Evolutionary conservation across 1,140 invertebrate species (phyloP).

Genomic region (Sesamia nonagrioides): DNA sequence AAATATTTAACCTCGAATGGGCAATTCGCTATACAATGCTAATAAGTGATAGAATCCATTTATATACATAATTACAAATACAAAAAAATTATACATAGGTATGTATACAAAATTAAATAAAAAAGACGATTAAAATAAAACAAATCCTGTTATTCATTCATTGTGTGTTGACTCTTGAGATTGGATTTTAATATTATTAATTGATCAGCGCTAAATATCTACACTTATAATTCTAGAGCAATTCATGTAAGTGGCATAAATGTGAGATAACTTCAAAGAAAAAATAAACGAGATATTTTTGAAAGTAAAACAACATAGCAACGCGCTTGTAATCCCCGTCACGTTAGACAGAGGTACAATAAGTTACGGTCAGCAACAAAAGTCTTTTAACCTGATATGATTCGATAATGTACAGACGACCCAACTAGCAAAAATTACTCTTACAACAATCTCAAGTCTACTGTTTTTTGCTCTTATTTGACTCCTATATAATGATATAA

Average conservation of each 20-base stretch:
- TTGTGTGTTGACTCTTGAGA: background rate
- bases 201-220: conserved; percentile 30
- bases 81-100: background rate
- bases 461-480: too few species aligned
- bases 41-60: conserved; percentile 42
- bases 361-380: too few species aligned
- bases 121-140: conserved; percentile 19
- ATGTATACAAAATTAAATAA: conserved; percentile 13
- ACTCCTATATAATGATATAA: too few species aligned
- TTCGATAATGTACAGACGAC: too few species aligned
- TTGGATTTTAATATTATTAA: background rate
- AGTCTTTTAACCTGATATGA: too few species aligned
- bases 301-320: too few species aligned
- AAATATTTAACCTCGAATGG: background rate
- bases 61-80: conserved; percentile 42
- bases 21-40: conserved; percentile 15
- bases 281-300: background rate
- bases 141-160: background rate
- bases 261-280: background rate
- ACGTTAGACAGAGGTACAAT: too few species aligned
- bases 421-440: too few species aligned
- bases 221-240: background rate
- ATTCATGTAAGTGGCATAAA: background rate
- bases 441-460: too few species aligned
- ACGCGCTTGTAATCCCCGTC: too few species aligned